Evolutionary conservation across 2,797 vertebrate species (phyloP).

Genomic region (Falco columbarius): DNA sequence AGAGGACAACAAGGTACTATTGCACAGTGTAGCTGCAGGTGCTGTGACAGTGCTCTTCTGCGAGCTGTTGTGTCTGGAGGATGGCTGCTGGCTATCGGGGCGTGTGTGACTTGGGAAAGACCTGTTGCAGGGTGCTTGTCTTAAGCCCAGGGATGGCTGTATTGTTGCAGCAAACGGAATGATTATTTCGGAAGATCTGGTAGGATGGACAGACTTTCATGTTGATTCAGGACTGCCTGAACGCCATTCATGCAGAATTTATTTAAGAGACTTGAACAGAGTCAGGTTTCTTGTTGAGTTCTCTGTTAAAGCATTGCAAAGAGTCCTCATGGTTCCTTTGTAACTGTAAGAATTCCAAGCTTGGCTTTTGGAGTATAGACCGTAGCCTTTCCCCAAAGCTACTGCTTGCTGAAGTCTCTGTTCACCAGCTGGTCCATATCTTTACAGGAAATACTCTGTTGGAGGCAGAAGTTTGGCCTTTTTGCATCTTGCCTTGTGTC

Average conservation of each 20-base stretch:
- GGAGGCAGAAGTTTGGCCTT: background rate
- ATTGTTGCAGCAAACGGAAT: background rate
- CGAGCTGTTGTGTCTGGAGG: background rate
- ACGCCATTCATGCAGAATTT: background rate
- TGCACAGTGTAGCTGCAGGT: background rate
- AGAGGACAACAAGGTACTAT: background rate
- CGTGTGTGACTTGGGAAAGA: background rate
- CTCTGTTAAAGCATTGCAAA: fast-evolving
- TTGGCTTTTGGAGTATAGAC: background rate
- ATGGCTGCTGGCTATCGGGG: background rate
- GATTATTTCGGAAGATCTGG: background rate
- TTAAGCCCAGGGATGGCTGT: background rate
- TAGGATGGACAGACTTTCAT: background rate
- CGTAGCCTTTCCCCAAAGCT: background rate
- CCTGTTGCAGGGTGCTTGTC: background rate
- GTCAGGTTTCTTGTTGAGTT: background rate
- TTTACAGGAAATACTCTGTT: background rate
- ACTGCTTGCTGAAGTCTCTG: background rate
- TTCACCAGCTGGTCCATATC: background rate
- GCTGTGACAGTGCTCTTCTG: background rate
- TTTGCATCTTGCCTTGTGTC: background rate
- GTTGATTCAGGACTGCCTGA: background rate
- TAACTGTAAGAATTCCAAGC: background rate
- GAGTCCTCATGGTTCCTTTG: background rate
- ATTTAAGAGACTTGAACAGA: too few relatives aligned